Base-by-base conservation (phyloP, 2,113 vertebrate species). In the Rhagologus leucostigma region DNA sequence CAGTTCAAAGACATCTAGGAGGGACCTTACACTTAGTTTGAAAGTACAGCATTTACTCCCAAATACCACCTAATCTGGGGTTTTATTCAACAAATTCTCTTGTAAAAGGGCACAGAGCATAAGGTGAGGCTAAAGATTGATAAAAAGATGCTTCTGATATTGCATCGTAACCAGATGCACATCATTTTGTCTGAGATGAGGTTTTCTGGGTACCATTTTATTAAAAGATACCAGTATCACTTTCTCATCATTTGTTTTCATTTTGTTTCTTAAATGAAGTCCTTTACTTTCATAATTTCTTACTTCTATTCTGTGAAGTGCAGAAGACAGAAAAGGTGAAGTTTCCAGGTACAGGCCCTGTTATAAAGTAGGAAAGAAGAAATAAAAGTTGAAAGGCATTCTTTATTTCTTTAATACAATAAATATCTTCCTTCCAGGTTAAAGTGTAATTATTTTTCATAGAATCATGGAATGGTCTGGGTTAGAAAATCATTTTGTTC, bases 321-420 rank as follows among this genome's bases (percentile, higher is more conserved):
- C 10, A 64, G 39, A 33, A 73, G 2, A 11, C 7, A 3, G 1
- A 49, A 78, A 20, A 35, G 5, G 4, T 56, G 22, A 78, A 46
- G 3, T 65, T 73, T 55, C 15, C 29, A 67, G 35, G 20, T 1
- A 55, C 4, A 29, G 3, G 7, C 10, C 5, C 2, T 3, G 2
- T 23, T 60, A 75, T 41, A 46, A 59, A 50, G 26, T 9, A 44
- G 3, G 23, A 67, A 86, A 71, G 24, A 83, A 44, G 13, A 75
- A 71, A 47, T 29, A 16, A 59, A 33, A 56, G 3, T 82, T 33
- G 13, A 73, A 73, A 73, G 3, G 1, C 0, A 3, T 47, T 81
- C 13, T 27, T 63, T 23, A 9, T 60, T 64, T 81, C 18, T 44
- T 76, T 67, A 60, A 29, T n/a, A 6, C 5, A 50, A 60, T 57